These are phyloP conservation scores for Dendroctonus ponderosae DNA, from an alignment of 1,140 invertebrate genomes.

Conservation along the genomic window DNA sequence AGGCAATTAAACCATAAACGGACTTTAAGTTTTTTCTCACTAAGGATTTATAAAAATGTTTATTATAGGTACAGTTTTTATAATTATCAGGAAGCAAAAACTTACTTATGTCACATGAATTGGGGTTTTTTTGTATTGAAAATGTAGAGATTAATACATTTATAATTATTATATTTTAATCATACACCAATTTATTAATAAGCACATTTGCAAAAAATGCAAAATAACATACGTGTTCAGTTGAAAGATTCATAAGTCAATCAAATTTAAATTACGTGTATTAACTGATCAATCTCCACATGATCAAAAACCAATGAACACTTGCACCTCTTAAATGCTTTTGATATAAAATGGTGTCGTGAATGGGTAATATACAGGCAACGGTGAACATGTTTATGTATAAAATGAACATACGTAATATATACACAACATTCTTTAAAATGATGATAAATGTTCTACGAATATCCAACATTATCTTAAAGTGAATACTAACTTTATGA, in stretches of 20 bases:
- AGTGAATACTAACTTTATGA: neutral
- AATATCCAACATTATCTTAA: constrained; percentile 19
- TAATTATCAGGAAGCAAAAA: constrained; percentile 30
- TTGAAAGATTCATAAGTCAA: too few species aligned
- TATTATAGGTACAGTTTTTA: constrained; percentile 27
- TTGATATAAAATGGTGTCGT: constrained; percentile 25
- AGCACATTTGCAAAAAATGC: too few species aligned
- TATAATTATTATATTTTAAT: too few species aligned
- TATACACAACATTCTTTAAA: constrained; percentile 22
- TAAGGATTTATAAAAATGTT: constrained; percentile 15
- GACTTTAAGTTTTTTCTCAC: constrained; percentile 6
- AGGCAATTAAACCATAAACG: neutral
- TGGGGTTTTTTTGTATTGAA: constrained; percentile 22
- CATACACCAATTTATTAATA: too few species aligned
- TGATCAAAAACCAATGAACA: constrained; percentile 10
- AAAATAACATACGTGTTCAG: too few species aligned
- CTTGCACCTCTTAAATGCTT: constrained; percentile 20
- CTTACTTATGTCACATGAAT: constrained; percentile 29
- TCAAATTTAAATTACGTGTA: too few species aligned
- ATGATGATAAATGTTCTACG: constrained; percentile 19
- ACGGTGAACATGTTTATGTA: constrained; percentile 24
- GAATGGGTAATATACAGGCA: constrained; percentile 29
- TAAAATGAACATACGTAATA: constrained; percentile 25
- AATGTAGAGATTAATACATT: constrained; percentile 1
- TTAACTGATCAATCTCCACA: neutral